Conservation (phyloP, 1,140 invertebrate species). For the Drosophila novamexicana region DNA sequence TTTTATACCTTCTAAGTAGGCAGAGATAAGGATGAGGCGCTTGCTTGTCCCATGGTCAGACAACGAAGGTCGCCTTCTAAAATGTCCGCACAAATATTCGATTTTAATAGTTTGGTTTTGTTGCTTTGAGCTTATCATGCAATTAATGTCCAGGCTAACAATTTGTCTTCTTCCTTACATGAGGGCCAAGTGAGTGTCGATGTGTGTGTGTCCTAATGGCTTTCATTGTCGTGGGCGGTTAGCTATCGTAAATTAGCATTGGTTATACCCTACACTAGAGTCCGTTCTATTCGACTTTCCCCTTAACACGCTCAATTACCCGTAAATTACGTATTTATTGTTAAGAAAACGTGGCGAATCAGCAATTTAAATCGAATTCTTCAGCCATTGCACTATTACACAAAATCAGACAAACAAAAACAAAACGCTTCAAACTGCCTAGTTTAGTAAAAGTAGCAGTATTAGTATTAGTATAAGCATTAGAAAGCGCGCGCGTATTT, state of each 20-base stretch:
- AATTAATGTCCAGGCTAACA: background rate
- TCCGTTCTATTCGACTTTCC: slow-evolving; percentile 45
- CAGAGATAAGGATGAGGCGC: slow-evolving; percentile 20
- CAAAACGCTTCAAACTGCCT: slow-evolving; percentile 7
- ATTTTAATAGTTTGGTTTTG: background rate
- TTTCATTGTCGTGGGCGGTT: background rate
- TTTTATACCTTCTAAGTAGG: background rate
- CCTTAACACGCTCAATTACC: slow-evolving; percentile 60
- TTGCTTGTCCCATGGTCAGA: slow-evolving; percentile 2
- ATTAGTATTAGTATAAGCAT: background rate
- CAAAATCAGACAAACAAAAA: slow-evolving; percentile 4
- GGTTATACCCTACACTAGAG: background rate
- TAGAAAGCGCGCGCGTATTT: slow-evolving; percentile 43
- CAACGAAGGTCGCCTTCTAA: slow-evolving; percentile 9
- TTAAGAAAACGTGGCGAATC: slow-evolving; percentile 58
- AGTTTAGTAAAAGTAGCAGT: too few species aligned
- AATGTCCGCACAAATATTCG: background rate
- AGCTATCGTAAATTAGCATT: background rate
- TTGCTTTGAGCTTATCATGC: background rate
- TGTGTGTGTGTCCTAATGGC: background rate
- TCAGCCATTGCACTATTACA: slow-evolving; percentile 41
- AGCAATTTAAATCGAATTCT: slow-evolving; percentile 60
- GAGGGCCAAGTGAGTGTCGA: background rate
- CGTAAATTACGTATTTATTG: slow-evolving; percentile 52
- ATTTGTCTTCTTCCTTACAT: too few species aligned